Conservation (phyloP, 2,797 vertebrate genomes). For the Glyptemys insculpta region DNA sequence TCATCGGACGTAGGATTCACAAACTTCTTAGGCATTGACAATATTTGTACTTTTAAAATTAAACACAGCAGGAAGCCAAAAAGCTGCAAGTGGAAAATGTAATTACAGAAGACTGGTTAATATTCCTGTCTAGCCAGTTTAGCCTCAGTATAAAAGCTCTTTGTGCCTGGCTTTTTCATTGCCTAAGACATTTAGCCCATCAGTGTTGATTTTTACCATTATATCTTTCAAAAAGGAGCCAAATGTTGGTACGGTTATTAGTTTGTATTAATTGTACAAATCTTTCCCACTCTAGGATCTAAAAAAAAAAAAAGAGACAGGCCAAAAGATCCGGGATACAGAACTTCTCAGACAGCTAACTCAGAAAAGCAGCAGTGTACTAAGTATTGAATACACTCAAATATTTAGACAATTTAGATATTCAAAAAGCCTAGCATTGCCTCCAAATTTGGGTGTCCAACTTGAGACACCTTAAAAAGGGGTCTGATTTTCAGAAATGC, state of each 20-base stretch:
- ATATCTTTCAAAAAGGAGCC: constrained; percentile 57
- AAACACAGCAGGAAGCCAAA: constrained; percentile 49
- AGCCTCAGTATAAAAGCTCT: constrained; percentile 62
- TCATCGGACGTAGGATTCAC: neutral
- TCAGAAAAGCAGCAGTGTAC: constrained; percentile 41
- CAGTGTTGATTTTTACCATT: neutral
- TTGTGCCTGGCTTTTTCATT: constrained; percentile 60
- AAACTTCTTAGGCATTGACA: neutral
- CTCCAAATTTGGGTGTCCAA: neutral
- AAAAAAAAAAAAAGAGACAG: neutral
- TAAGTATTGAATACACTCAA: constrained; percentile 2
- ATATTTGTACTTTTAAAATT: constrained; percentile 29
- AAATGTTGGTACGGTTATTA: constrained; percentile 17
- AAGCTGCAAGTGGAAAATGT: constrained; percentile 58
- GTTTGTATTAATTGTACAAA: constrained; percentile 44
- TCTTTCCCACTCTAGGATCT: neutral
- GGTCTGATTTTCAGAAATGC: neutral
- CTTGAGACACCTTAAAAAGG: neutral
- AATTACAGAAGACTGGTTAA: constrained; percentile 61
- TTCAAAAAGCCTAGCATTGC: neutral
- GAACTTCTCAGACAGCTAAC: constrained; percentile 18
- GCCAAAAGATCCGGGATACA: constrained; percentile 41
- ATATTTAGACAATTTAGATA: neutral
- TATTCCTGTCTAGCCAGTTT: constrained; percentile 52
- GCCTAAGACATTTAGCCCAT: constrained; percentile 34